Base-by-base conservation (phyloP, 2,797 vertebrate genomes). In the Emydoidea blandingii region DNA sequence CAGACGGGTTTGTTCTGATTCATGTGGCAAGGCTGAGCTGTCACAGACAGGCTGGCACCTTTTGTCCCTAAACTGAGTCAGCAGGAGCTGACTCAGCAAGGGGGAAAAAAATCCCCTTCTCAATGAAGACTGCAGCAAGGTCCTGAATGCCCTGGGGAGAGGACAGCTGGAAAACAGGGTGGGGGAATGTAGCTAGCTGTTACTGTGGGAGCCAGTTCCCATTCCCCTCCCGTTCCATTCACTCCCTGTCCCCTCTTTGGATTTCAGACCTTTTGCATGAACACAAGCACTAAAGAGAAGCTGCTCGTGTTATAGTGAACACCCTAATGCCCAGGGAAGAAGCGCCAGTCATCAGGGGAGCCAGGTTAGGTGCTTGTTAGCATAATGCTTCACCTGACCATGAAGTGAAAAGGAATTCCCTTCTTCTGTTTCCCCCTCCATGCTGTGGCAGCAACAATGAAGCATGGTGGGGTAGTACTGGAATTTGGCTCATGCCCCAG, bases 81-180 rank as follows among this genome's bases (percentile, higher is more conserved):
- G 47, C 80, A 83, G 49, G 1, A 93, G 87, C 81, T 97, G 96
- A 97, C 81, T 97, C 96, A 97, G 94, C 86, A 95, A 50, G 47
- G 56, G 2, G 83, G 82, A 78, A 93, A 57, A 57, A 85, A 82
- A 47, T 91, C 72, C 41, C 41, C 81, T 1, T 83, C 86, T 90
- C 85, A n/a, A 68, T 52, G n/a, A n/a, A 91, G 14, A 44, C 86
- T 90, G 34, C 53, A 93, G 82, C 18, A 65, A 85, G 84, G n/a
- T 2, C 34, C 31, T 41, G 29, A 41, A 44, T 78, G 14, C 29
- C 27, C 44, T 47, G 27, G 44, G 44, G 27, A 37, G 65, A 49
- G 29, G 27, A 47, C 23, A 49, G 44, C 47, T 49, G 87, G 4
- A 12, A 88, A 88, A 47, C 54, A 79, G 49, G 74, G 62, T 57